Percentiles rank a stretch among this genome's conserved stretches.
Evolutionary conservation across 2,888 invertebrate genomes (phyloP).

Genomic region (Drosophila rubida): DNA sequence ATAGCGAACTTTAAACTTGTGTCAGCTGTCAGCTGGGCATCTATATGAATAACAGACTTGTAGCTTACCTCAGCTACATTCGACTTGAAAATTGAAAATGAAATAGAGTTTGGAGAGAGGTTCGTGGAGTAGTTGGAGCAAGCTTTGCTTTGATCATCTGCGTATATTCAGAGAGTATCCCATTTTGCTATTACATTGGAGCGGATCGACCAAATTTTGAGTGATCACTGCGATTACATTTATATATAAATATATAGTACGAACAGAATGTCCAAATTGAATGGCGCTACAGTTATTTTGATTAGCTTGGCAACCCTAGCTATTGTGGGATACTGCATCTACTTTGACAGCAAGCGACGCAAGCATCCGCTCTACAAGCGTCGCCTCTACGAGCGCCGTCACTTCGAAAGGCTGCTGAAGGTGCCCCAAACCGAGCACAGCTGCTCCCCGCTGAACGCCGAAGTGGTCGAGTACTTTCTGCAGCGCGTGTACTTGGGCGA

Average conservation of each 20-base stretch:
- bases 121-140: too few relatives aligned
- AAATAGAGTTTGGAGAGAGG: too few relatives aligned
- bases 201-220: neutral
- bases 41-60: too few relatives aligned
- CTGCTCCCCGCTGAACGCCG: neutral
- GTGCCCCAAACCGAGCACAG: neutral
- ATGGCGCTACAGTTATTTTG: neutral
- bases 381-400: conserved; percentile 13
- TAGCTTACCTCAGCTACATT: too few relatives aligned
- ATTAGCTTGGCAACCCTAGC: conserved; percentile 22
- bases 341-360: conserved; percentile 31
- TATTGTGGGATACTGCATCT: conserved; percentile 36
- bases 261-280: conserved; percentile 2
- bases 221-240: neutral
- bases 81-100: too few relatives aligned
- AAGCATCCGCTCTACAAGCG: conserved; percentile 23
- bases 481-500: conserved; percentile 33
- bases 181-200: neutral
- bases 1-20: too few relatives aligned
- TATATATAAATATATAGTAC: neutral
- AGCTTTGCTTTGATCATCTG: neutral
- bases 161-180: neutral
- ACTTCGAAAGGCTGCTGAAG: neutral
- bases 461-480: conserved; percentile 34
- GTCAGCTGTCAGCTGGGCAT: too few relatives aligned